A percentile compares a stretch with the other conserved stretches of the same genome.
These are phyloP conservation scores for Perdita meconis DNA, from an alignment of 2,888 invertebrate species.

Conservation along the genomic window DNA sequence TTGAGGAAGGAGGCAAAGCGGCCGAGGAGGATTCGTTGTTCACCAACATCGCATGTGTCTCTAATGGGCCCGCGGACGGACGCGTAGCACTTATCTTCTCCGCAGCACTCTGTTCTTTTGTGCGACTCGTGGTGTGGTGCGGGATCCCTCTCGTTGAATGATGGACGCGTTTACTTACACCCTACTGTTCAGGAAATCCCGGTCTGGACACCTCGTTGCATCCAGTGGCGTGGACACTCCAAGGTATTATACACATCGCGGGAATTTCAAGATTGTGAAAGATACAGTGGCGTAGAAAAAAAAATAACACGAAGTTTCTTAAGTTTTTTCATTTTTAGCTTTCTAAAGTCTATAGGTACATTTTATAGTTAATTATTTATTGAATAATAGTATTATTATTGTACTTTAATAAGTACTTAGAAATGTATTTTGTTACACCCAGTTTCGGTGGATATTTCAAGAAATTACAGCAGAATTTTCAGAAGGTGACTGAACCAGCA, in stretches of 20 bases:
- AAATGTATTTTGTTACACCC: no score
- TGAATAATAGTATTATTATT: neutral
- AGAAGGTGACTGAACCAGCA: no score
- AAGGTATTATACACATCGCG: neutral
- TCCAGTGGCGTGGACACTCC: neutral
- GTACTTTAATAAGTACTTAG: neutral
- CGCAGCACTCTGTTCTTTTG: slow-evolving; percentile 59
- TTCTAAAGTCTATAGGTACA: neutral
- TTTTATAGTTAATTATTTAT: neutral
- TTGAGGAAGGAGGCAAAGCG: slow-evolving; percentile 23
- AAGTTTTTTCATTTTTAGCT: neutral
- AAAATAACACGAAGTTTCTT: neutral
- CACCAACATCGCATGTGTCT: slow-evolving; percentile 60
- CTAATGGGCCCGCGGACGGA: slow-evolving; percentile 71
- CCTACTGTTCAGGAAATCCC: slow-evolving; percentile 21
- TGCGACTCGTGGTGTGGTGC: slow-evolving; percentile 36
- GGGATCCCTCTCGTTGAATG: slow-evolving; percentile 50
- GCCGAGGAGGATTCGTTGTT: slow-evolving; percentile 44
- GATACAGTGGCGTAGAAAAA: neutral
- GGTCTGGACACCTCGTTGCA: slow-evolving; percentile 7
- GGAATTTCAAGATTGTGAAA: neutral
- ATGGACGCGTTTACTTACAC: slow-evolving; percentile 38
- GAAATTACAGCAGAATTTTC: no score
- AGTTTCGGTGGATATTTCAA: no score
- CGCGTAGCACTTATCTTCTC: slow-evolving; percentile 68